Conservation (phyloP, 2,888 invertebrate species). For the Melieria picta region DNA sequence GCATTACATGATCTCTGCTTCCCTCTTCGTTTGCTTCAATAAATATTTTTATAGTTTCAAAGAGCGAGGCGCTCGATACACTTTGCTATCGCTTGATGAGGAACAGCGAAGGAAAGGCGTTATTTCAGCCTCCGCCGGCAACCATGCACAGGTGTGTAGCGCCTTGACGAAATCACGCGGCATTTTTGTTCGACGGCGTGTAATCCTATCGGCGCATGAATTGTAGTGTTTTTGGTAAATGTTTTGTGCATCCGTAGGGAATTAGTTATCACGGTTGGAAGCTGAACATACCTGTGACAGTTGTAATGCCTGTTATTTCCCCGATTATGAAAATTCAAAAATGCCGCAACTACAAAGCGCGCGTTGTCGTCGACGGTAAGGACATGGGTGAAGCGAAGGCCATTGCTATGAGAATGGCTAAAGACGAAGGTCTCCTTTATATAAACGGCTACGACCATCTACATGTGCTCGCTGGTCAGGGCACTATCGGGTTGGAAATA, state of each 20-base stretch:
- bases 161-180: too few relatives aligned
- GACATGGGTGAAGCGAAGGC: conserved; percentile 88
- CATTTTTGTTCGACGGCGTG: too few relatives aligned
- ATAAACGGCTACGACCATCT: conserved; percentile 97
- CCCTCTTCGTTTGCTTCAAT: neutral
- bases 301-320: neutral
- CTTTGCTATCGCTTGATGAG: conserved; percentile 75
- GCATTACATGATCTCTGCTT: too few relatives aligned
- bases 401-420: conserved; percentile 79
- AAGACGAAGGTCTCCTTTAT: conserved; percentile 78
- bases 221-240: too few relatives aligned
- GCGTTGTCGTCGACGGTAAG: conserved; percentile 77
- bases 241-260: too few relatives aligned
- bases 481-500: conserved; percentile 93
- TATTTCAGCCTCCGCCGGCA: conserved; percentile 88
- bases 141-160: conserved; percentile 71
- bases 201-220: too few relatives aligned
- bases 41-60: conserved; percentile 64
- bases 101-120: conserved; percentile 78
- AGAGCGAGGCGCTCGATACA: conserved; percentile 83
- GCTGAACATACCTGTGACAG: neutral
- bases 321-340: conserved; percentile 91
- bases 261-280: neutral
- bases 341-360: conserved; percentile 85
- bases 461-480: conserved; percentile 94